Evolutionary conservation across 2,113 vertebrate species (phyloP), one percentile per base, ranked within the genome.

Genomic region (Podarcis raffonei): DNA sequence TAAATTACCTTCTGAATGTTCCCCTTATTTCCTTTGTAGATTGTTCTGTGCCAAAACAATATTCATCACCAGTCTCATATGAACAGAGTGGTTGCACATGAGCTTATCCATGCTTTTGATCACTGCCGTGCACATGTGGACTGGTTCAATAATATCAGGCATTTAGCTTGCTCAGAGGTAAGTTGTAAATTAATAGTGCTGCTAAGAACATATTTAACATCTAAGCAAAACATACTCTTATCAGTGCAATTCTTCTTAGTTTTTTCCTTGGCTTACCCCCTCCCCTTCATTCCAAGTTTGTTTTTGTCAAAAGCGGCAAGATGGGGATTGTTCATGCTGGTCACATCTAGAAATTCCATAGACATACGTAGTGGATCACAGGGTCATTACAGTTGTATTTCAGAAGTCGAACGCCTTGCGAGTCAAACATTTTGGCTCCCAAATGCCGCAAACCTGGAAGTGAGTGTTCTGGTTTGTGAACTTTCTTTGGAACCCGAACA

Each of bases 31-130:
- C 20, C 88, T 96, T 18, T 92, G 11, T 94, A 99, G 99, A 98
- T 99, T 83, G 99, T 99, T 94, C 94, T 99, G 90, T 99, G 99
- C 95, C 98, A 99, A 96, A 99, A 99, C 95, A 99, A 99, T 92
- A 98, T 99, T 95, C 97, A 94, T 30, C 97, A 96, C 27, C 98
- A 99, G 95, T 95, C 97, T 3, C 98, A 99, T 23, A 99, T 99
- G 99, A 98, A 97, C 95, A 95, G 98, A 1, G 98, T 99, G 78
- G 98, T 99, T 69, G 97, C 98, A 4, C 99, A 99, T 4, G 99
- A 99, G 88, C 98, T 99, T 91, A 98, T 99, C 87, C 99, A 99
- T 8, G 98, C 98, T 0, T 99, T 99, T 57, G 99, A 99, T 95
- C 99, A 99, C 91, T 99, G 99, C 42, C 98, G 98, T 6, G 99